These are phyloP conservation scores for Podiceps cristatus DNA, from an alignment of 2,113 vertebrate species.

Conservation along the genomic window DNA sequence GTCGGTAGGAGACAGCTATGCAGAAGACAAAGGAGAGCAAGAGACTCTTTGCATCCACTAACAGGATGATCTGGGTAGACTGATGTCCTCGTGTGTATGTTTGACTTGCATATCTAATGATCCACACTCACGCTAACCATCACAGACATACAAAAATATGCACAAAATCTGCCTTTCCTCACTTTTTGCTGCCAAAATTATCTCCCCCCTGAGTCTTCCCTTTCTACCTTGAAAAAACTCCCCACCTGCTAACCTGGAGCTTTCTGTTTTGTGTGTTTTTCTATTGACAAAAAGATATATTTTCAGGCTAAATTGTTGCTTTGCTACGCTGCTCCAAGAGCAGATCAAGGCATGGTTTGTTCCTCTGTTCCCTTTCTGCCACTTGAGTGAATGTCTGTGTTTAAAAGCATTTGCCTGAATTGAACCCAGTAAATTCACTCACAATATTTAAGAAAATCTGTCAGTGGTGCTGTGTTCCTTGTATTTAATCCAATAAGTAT, in stretches of 20 bases:
- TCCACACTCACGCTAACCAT: background rate
- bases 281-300: background rate
- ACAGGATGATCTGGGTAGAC: background rate
- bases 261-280: background rate
- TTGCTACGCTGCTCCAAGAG: background rate
- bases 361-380: background rate
- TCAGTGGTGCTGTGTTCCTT: background rate
- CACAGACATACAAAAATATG: background rate
- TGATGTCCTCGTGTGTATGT: background rate
- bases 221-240: background rate
- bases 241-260: background rate
- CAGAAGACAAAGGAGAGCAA: background rate
- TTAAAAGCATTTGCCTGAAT: conserved; percentile 22
- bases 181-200: background rate
- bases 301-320: background rate
- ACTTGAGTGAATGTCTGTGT: background rate
- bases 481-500: background rate
- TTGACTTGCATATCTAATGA: background rate
- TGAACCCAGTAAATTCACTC: background rate
- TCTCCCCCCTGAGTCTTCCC: background rate
- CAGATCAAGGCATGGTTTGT: background rate
- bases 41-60: background rate
- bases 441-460: background rate
- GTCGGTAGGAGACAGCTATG: background rate
- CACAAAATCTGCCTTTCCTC: background rate